Evolutionary conservation across 2,113 vertebrate species (phyloP).

Genomic region (Neolamprologus devosi): DNA sequence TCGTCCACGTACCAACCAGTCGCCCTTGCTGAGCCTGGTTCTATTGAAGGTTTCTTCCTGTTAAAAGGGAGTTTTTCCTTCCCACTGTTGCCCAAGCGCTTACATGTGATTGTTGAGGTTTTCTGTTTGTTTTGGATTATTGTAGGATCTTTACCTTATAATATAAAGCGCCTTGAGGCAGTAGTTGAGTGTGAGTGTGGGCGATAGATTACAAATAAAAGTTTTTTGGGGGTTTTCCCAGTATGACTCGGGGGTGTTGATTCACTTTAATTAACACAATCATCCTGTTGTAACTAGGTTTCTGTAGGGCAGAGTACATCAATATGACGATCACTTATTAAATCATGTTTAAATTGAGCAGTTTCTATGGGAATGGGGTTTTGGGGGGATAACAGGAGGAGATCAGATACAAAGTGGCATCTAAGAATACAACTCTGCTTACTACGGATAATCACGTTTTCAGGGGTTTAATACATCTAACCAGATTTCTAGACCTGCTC

Average conservation of each 20-base stretch:
- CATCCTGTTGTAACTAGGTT: neutral
- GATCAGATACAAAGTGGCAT: neutral
- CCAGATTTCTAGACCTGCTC: neutral
- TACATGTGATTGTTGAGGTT: neutral
- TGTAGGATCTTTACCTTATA: neutral
- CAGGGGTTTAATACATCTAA: neutral
- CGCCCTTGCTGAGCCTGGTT: neutral
- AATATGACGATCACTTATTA: neutral
- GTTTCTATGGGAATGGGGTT: neutral
- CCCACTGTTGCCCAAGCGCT: neutral
- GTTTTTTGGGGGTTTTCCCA: neutral
- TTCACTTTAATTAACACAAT: neutral
- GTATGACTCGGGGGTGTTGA: neutral
- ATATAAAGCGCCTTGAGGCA: neutral
- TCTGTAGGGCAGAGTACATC: neutral
- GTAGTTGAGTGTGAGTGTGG: neutral
- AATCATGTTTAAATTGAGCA: neutral
- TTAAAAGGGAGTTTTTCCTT: neutral
- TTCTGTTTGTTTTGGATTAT: neutral
- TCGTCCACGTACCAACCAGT: neutral
- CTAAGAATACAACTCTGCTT: neutral
- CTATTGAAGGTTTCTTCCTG: neutral
- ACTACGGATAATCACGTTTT: neutral
- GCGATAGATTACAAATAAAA: neutral
- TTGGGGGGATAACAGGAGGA: neutral